Evolutionary conservation across 2,113 vertebrate species (phyloP).

Genomic region (Hippocampus abdominalis): DNA sequence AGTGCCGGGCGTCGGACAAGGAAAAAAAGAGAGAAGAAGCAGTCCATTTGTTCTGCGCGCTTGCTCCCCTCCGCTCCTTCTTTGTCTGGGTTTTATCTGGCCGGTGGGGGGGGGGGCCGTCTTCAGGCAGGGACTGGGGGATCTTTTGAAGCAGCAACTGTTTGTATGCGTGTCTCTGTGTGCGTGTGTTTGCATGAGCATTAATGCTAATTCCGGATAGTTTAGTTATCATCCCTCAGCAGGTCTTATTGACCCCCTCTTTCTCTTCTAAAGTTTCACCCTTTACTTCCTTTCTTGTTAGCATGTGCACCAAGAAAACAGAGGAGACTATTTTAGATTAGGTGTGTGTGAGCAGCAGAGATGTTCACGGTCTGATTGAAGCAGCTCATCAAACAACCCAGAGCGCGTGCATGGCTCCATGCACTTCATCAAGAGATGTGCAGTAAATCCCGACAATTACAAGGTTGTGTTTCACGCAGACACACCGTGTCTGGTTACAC

Average conservation of each 20-base stretch:
- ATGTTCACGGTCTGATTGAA: conserved; percentile 45
- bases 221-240: conserved; percentile 66
- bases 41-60: conserved; percentile 63
- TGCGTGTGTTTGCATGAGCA: conserved; percentile 5
- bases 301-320: conserved; percentile 18
- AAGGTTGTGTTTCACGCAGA: conserved; percentile 1
- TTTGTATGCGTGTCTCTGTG: conserved; percentile 17
- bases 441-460: conserved; percentile 47
- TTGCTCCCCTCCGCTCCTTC: conserved; percentile 50
- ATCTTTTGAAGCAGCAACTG: conserved; percentile 59
- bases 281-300: conserved; percentile 12
- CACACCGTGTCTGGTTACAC: neutral
- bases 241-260: conserved; percentile 43
- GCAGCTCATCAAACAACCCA: conserved; percentile 45
- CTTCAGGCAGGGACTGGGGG: conserved; percentile 45
- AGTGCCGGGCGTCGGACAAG: conserved; percentile 47
- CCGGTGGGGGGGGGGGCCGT: conserved; percentile 61
- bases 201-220: conserved; percentile 42
- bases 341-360: conserved; percentile 15
- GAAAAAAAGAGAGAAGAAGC: conserved; percentile 54
- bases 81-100: conserved; percentile 70
- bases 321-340: conserved; percentile 21
- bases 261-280: conserved; percentile 28
- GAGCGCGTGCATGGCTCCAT: conserved; percentile 30
- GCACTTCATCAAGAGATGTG: conserved; percentile 51